Evolutionary conservation across 2,797 vertebrate species (phyloP).

Genomic region (Hyperoplus immaculatus): DNA sequence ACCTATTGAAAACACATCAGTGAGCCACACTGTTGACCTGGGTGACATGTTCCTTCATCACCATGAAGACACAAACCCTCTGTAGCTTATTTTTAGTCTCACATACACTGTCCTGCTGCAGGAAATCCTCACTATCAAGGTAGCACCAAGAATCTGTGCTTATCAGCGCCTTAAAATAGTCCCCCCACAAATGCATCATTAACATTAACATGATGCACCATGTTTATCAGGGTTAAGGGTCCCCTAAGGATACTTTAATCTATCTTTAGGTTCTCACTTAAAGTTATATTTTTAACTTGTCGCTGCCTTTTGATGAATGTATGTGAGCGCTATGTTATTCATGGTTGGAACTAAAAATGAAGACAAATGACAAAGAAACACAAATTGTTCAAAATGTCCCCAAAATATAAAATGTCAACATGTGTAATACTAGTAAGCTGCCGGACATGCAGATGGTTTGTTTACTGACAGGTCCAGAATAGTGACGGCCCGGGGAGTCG

Average conservation of each 20-base stretch:
- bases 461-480: constrained; percentile 65
- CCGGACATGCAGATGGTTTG: constrained; percentile 42
- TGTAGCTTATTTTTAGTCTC: too few species aligned
- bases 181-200: too few species aligned
- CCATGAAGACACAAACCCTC: too few species aligned
- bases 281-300: background rate
- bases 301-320: background rate
- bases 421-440: background rate
- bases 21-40: background rate
- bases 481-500: constrained; percentile 58
- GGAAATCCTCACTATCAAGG: too few species aligned
- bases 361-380: background rate
- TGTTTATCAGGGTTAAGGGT: background rate
- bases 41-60: too few species aligned
- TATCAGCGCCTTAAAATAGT: too few species aligned
- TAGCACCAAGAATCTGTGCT: too few species aligned
- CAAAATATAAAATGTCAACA: background rate
- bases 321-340: background rate
- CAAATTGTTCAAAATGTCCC: background rate
- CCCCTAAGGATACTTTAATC: background rate
- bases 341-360: background rate
- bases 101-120: too few species aligned
- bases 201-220: background rate
- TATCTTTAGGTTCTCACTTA: background rate
- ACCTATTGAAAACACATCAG: background rate